These are phyloP conservation scores for Setophaga kirtlandii DNA, from an alignment of 2,113 vertebrate species.

Conservation along the genomic window DNA sequence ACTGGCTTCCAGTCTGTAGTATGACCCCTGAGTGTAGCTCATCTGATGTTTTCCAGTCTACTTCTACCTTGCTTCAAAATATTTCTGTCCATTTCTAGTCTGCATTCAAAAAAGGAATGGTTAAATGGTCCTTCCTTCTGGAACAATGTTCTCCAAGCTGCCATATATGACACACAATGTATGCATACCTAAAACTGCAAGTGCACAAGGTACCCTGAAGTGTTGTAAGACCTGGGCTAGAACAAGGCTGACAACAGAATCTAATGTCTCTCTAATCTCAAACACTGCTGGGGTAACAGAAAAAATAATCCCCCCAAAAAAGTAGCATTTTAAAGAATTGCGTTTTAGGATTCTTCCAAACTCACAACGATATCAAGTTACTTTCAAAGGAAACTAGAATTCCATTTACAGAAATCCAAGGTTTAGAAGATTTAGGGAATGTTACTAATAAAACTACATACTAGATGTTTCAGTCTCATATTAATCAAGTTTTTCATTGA, in stretches of 20 bases:
- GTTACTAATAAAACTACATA: not conserved
- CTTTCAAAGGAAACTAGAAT: not conserved
- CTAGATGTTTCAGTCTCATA: not conserved
- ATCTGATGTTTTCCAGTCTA: not conserved
- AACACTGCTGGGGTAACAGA: not conserved
- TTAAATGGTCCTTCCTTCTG: not conserved
- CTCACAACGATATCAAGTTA: not conserved
- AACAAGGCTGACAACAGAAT: not conserved
- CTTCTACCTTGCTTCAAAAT: not conserved
- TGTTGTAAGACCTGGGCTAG: fast-evolving
- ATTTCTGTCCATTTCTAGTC: not conserved
- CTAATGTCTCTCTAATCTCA: not conserved
- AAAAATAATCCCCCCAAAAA: not conserved
- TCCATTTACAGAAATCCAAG: not conserved
- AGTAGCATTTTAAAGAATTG: not conserved
- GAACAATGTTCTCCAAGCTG: not conserved
- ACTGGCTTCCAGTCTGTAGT: not conserved
- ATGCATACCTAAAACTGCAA: fast-evolving
- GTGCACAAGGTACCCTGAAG: not conserved
- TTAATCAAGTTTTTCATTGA: not conserved
- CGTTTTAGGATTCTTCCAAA: not conserved
- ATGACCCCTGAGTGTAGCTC: fast-evolving
- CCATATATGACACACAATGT: not conserved
- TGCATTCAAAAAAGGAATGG: not conserved
- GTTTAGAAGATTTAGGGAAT: not conserved